These are phyloP conservation scores for Odontophorus gujanensis DNA, from an alignment of 2,113 vertebrate genomes.

Conservation along the genomic window DNA sequence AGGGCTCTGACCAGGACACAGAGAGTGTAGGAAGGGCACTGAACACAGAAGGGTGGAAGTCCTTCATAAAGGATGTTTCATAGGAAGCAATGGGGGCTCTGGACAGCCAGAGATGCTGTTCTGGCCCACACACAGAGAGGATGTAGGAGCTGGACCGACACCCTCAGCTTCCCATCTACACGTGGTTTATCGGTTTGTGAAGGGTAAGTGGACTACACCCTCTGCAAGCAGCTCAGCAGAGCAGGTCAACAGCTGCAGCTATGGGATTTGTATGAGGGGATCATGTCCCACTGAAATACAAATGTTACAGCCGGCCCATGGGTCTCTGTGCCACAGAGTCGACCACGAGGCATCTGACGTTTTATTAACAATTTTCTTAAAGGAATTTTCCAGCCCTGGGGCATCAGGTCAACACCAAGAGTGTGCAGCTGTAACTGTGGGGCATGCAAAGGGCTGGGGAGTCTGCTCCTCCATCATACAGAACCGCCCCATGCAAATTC, in stretches of 20 bases:
- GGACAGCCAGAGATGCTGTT: background rate
- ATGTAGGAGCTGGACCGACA: background rate
- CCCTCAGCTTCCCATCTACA: background rate
- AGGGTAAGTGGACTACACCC: background rate
- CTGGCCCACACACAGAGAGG: background rate
- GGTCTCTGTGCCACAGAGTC: background rate
- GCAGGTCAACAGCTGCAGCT: background rate
- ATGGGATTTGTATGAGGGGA: background rate
- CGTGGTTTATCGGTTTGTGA: background rate
- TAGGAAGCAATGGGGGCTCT: background rate
- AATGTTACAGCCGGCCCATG: background rate
- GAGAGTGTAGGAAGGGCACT: fast-evolving
- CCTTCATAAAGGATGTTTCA: no score
- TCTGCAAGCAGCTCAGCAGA: background rate
- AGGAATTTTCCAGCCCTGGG: background rate
- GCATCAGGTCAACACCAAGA: background rate
- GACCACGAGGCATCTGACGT: fast-evolving
- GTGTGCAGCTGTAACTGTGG: background rate
- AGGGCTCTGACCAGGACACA: background rate
- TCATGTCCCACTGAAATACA: background rate
- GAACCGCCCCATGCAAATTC: background rate
- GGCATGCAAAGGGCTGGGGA: background rate
- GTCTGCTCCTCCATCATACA: background rate
- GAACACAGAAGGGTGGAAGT: no score
- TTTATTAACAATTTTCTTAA: background rate